Evolutionary conservation across 2,113 vertebrate genomes (phyloP).

Genomic region (Notiomystis cincta): DNA sequence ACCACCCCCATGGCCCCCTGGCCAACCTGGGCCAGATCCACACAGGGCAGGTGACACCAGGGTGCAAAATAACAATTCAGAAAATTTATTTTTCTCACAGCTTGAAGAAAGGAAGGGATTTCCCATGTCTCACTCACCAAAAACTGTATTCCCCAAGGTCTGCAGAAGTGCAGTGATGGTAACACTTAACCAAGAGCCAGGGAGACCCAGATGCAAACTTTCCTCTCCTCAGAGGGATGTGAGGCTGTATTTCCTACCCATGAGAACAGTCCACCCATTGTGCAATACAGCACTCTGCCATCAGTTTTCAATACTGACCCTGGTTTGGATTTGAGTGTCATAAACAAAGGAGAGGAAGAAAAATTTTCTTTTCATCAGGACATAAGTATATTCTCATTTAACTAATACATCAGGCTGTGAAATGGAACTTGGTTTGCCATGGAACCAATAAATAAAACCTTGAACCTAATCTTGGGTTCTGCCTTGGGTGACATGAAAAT

Average conservation of each 20-base stretch:
- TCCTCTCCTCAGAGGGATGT: background rate
- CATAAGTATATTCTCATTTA: background rate
- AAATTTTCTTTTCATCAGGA: background rate
- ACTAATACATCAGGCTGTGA: background rate
- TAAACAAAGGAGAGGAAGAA: background rate
- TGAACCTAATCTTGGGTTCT: background rate
- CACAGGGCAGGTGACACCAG: background rate
- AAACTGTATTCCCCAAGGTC: background rate
- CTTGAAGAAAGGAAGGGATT: background rate
- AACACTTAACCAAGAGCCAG: background rate
- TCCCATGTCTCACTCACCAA: background rate
- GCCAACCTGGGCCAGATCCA: accelerated
- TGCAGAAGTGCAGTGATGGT: background rate
- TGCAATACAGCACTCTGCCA: background rate
- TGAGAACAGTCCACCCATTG: background rate
- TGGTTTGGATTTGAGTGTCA: background rate
- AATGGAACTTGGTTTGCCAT: background rate
- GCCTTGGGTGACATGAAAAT: background rate
- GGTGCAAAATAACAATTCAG: background rate
- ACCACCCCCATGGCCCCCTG: accelerated
- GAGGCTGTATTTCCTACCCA: background rate
- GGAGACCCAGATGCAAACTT: background rate
- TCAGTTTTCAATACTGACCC: background rate
- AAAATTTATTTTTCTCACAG: background rate
- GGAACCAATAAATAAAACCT: background rate